These are phyloP conservation scores for Cactoblastis cactorum DNA, from an alignment of 2,888 invertebrate species.

Conservation along the genomic window DNA sequence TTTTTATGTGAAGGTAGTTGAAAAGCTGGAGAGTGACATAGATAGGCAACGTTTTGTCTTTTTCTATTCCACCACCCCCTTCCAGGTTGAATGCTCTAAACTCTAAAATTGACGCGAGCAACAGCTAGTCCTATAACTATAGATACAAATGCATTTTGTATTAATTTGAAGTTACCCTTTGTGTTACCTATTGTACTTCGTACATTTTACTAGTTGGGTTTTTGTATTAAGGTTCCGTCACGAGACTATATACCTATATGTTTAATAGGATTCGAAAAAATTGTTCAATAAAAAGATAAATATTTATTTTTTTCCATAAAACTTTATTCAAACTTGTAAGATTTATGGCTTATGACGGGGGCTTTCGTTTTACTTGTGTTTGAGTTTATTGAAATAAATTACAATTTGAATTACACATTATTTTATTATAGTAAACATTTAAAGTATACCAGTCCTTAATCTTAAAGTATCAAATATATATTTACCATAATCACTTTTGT, in stretches of 20 bases:
- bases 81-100: too few relatives aligned
- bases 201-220: slow-evolving; percentile 28
- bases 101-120: too few relatives aligned
- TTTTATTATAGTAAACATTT: slow-evolving; percentile 20
- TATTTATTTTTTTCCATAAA: too few relatives aligned
- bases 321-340: too few relatives aligned
- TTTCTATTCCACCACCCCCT: too few relatives aligned
- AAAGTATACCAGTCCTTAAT: slow-evolving; percentile 43
- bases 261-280: too few relatives aligned
- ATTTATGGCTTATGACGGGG: not conserved
- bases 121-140: too few relatives aligned
- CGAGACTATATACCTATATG: not conserved
- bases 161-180: slow-evolving; percentile 43
- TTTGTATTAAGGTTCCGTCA: slow-evolving; percentile 20
- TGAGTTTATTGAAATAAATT: slow-evolving; percentile 44
- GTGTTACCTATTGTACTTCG: slow-evolving; percentile 34
- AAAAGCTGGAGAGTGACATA: too few relatives aligned
- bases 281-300: too few relatives aligned
- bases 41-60: too few relatives aligned
- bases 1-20: too few relatives aligned
- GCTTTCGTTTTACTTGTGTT: slow-evolving; percentile 33
- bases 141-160: slow-evolving; percentile 27
- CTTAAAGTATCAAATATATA: slow-evolving; percentile 64
- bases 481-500: slow-evolving; percentile 52
- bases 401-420: slow-evolving; percentile 27